Evolutionary conservation across 2,888 invertebrate genomes (phyloP).

Genomic region (Eubasilissa splendida): DNA sequence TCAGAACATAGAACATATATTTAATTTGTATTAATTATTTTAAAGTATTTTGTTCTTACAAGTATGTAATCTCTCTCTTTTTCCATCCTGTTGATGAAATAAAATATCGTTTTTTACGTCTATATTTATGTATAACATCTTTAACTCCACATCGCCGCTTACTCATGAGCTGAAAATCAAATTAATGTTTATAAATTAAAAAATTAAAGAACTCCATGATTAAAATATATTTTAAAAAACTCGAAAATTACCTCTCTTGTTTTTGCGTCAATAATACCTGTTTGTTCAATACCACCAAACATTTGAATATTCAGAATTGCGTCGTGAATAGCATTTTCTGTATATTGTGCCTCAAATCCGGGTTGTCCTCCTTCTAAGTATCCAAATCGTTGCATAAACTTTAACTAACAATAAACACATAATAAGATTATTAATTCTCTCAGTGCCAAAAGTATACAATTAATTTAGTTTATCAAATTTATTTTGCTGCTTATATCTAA

Average conservation of each 20-base stretch:
- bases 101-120: slow-evolving; percentile 73
- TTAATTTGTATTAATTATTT: too few species aligned
- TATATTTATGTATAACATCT: slow-evolving; percentile 70
- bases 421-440: too few species aligned
- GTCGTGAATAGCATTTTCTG: slow-evolving; percentile 75
- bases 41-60: slow-evolving; percentile 68
- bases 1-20: too few species aligned
- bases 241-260: slow-evolving; percentile 72
- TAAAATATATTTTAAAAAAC: not conserved
- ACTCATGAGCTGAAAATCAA: slow-evolving; percentile 72
- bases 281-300: slow-evolving; percentile 80
- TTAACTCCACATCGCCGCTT: slow-evolving; percentile 81
- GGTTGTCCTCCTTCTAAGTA: slow-evolving; percentile 74
- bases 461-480: too few species aligned
- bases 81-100: slow-evolving; percentile 77
- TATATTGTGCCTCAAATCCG: slow-evolving; percentile 74
- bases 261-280: slow-evolving; percentile 77
- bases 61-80: slow-evolving; percentile 78
- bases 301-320: slow-evolving; percentile 80
- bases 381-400: slow-evolving; percentile 81
- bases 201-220: not conserved
- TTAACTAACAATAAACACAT: slow-evolving; percentile 66
- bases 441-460: too few species aligned
- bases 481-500: too few species aligned
- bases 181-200: slow-evolving; percentile 1